Conservation (phyloP, 2,113 vertebrate genomes). For the Solea senegalensis region DNA sequence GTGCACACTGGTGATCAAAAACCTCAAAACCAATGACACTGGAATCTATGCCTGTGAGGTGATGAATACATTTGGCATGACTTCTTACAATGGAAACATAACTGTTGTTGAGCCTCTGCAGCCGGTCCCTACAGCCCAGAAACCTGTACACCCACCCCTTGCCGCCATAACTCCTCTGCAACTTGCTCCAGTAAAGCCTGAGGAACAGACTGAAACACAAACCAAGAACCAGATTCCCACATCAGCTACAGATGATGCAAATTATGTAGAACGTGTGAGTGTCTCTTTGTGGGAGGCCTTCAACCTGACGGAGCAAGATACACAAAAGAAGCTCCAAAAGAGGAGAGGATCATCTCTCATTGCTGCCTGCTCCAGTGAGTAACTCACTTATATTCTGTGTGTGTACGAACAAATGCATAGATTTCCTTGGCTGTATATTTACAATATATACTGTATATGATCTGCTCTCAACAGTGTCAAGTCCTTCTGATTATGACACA, state of each 20-base stretch:
- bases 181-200: slow-evolving; percentile 37
- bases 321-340: slow-evolving; percentile 55
- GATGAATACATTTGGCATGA: slow-evolving; percentile 86
- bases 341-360: slow-evolving; percentile 70
- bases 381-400: not conserved
- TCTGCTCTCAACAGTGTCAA: slow-evolving; percentile 71
- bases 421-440: not conserved
- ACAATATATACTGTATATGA: too few relatives aligned
- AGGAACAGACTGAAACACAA: slow-evolving; percentile 13
- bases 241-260: slow-evolving; percentile 59
- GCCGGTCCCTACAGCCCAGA: slow-evolving; percentile 23
- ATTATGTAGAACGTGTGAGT: slow-evolving; percentile 72
- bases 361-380: slow-evolving; percentile 76
- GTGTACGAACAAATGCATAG: not conserved
- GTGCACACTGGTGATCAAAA: slow-evolving; percentile 85
- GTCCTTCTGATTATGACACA: slow-evolving; percentile 90
- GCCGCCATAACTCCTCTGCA: slow-evolving; percentile 70
- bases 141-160: slow-evolving; percentile 44
- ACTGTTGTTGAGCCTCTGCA: slow-evolving; percentile 69
- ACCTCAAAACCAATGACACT: slow-evolving; percentile 80
- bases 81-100: slow-evolving; percentile 87
- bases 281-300: slow-evolving; percentile 75
- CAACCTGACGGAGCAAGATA: slow-evolving; percentile 70
- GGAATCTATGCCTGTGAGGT: slow-evolving; percentile 91
- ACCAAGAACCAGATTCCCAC: slow-evolving; percentile 8